These are phyloP conservation scores for Euspilapteryx auroguttella DNA, from an alignment of 2,888 invertebrate species.

Conservation along the genomic window DNA sequence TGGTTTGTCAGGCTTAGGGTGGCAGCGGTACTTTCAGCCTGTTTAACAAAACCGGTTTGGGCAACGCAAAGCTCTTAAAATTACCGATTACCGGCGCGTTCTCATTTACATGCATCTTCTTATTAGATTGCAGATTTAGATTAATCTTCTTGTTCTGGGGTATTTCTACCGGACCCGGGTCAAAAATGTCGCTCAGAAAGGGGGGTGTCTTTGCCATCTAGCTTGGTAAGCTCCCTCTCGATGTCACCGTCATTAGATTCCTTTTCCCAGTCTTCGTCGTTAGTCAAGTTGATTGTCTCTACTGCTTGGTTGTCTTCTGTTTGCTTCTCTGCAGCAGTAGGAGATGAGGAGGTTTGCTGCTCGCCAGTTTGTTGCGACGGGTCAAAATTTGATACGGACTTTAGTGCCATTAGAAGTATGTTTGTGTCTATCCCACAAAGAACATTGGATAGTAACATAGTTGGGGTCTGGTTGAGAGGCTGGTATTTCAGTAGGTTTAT, in stretches of 20 bases:
- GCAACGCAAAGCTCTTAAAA: conserved; percentile 54
- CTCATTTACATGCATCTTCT: conserved; percentile 22
- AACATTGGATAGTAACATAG: too few relatives aligned
- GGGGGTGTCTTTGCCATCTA: conserved; percentile 47
- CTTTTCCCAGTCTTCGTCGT: conserved; percentile 48
- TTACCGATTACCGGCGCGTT: conserved; percentile 42
- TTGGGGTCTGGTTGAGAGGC: too few relatives aligned
- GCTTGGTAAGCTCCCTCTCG: conserved; percentile 30
- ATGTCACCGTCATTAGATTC: conserved; percentile 42
- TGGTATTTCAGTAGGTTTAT: too few relatives aligned
- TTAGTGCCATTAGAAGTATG: too few relatives aligned
- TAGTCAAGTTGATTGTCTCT: conserved; percentile 44
- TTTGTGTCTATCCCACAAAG: too few relatives aligned
- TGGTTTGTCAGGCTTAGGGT: conserved; percentile 18
- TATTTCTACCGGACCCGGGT: conserved; percentile 35
- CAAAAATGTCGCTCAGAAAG: conserved; percentile 52
- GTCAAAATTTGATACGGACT: too few relatives aligned
- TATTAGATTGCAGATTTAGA: conserved; percentile 22
- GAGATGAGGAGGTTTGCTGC: too few relatives aligned
- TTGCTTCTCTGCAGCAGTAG: too few relatives aligned
- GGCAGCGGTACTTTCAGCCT: conserved; percentile 33
- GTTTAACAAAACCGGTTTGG: conserved; percentile 50
- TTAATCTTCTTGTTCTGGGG: conserved; percentile 31
- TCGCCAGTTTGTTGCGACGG: too few relatives aligned
- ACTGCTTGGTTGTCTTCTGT: conserved; percentile 11